phyloP scores from a whole-genome alignment of 2,797 vertebrate genomes.

The Siniperca undulata region DNA sequence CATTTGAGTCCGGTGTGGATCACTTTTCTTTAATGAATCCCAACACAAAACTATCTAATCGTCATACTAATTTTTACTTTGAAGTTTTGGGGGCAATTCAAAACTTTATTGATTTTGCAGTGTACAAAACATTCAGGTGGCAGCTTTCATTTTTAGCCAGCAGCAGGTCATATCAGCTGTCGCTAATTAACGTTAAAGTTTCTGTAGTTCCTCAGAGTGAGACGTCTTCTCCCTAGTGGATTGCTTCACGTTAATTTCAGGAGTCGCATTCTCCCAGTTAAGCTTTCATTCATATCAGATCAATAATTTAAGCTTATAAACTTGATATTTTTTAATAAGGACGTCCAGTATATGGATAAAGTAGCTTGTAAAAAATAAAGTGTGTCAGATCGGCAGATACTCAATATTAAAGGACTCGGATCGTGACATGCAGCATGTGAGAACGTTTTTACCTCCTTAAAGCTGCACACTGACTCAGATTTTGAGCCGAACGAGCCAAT shows the following conservation, averaged over 20 bases:
- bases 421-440: not conserved
- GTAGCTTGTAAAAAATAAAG: not conserved
- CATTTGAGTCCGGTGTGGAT: conserved; percentile 20
- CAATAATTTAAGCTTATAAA: not conserved
- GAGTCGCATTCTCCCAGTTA: not conserved
- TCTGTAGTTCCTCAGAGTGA: no score
- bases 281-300: not conserved
- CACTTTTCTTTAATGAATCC: conserved; percentile 7
- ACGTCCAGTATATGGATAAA: not conserved
- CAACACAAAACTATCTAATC: not conserved
- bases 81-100: not conserved
- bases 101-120: not conserved
- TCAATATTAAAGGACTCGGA: no score
- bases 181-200: not conserved
- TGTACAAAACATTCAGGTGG: no score
- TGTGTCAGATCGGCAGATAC: not conserved
- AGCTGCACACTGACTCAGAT: not conserved
- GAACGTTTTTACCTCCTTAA: not conserved
- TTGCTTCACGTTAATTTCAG: no score
- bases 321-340: not conserved
- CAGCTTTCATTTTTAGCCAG: no score
- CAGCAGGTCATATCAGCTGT: not conserved
- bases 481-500: not conserved
- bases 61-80: not conserved
- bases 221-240: no score